Percentiles rank a stretch among this genome's conserved stretches.
Evolutionary conservation across 1,140 invertebrate genomes (phyloP).

Genomic region (Leptinotarsa lineolata): DNA sequence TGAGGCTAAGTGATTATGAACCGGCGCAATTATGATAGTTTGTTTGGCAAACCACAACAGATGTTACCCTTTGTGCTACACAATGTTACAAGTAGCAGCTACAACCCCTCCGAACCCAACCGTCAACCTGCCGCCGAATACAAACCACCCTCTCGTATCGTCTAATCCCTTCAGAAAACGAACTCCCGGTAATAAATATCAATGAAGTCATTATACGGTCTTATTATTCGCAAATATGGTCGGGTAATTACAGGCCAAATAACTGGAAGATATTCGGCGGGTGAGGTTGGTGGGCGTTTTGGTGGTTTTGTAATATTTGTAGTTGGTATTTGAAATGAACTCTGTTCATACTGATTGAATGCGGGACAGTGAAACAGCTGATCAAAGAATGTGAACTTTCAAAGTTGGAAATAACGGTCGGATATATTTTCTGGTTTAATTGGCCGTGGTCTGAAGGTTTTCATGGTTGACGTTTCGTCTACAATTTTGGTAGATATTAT

Average conservation of each 20-base stretch:
- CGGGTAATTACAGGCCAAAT: slow-evolving; percentile 21
- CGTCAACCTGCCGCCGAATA: slow-evolving; percentile 7
- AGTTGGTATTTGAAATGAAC: too few relatives aligned
- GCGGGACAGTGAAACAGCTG: too few relatives aligned
- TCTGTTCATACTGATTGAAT: too few relatives aligned
- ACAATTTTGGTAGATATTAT: too few relatives aligned
- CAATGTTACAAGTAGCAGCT: slow-evolving; percentile 30
- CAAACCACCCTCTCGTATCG: slow-evolving; percentile 3
- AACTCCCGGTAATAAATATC: slow-evolving; percentile 26
- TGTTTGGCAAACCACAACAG: slow-evolving; percentile 43
- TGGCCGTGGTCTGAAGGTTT: too few relatives aligned
- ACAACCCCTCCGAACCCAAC: slow-evolving; percentile 32
- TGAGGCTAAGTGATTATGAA: slow-evolving; percentile 20
- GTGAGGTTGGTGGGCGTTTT: too few relatives aligned
- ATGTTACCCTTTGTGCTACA: slow-evolving; percentile 40
- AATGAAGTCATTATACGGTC: slow-evolving; percentile 29
- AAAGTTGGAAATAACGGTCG: too few relatives aligned
- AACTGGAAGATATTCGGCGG: slow-evolving; percentile 3
- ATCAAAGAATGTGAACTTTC: too few relatives aligned
- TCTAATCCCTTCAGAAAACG: slow-evolving; percentile 26
- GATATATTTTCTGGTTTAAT: too few relatives aligned
- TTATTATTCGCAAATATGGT: slow-evolving; percentile 27
- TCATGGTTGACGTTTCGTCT: too few relatives aligned
- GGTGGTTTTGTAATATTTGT: not conserved
- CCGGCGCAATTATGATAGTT: slow-evolving; percentile 29